Evolutionary conservation across 2,113 vertebrate genomes (phyloP).

Genomic region (Rallus limicola): DNA sequence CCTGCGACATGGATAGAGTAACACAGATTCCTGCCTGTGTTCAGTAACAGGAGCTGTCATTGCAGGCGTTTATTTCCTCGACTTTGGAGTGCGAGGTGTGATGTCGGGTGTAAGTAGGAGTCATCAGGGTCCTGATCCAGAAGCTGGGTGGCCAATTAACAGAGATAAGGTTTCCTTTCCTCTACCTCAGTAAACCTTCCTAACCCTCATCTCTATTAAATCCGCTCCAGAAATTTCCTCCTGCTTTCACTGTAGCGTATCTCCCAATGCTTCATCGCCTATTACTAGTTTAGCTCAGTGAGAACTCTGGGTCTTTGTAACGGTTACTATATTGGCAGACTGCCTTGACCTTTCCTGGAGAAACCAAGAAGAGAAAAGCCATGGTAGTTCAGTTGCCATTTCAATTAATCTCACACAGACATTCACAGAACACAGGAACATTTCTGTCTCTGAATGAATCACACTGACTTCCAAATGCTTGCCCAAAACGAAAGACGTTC

Average conservation of each 20-base stretch:
- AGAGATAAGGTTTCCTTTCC: neutral
- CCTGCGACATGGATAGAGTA: neutral
- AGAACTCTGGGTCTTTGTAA: neutral
- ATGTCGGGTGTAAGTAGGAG: neutral
- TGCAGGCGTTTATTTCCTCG: neutral
- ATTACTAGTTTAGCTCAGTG: neutral
- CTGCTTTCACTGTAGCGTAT: neutral
- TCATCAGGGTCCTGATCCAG: neutral
- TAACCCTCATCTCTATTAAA: neutral
- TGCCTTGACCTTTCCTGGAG: constrained; percentile 15
- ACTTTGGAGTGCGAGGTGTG: neutral
- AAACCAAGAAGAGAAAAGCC: neutral
- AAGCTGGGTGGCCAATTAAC: neutral
- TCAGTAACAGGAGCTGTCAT: neutral
- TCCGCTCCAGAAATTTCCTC: neutral
- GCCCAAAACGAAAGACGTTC: neutral
- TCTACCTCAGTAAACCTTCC: neutral
- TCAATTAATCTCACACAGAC: neutral
- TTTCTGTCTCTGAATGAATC: neutral
- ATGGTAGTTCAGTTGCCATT: neutral
- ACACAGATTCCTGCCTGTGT: neutral
- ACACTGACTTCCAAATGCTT: neutral
- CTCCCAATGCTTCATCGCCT: neutral
- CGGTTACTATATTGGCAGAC: neutral
- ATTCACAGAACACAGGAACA: neutral